phyloP scores from a whole-genome alignment of 2,113 vertebrate species.

The Archilochus colubris region DNA sequence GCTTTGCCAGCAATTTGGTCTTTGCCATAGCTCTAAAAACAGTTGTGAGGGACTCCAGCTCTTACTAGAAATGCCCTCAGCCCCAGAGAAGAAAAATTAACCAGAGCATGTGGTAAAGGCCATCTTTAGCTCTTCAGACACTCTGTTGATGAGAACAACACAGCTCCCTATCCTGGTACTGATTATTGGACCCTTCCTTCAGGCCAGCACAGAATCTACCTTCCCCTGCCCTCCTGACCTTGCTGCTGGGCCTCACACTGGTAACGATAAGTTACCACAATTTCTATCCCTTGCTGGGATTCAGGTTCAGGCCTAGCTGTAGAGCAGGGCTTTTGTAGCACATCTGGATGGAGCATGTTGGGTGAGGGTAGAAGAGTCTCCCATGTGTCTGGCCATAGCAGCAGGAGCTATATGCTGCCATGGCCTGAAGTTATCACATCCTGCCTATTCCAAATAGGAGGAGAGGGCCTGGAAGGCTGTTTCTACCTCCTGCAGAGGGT shows the following conservation, averaged over 20 bases:
- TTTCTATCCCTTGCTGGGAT: neutral
- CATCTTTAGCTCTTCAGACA: neutral
- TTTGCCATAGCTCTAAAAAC: neutral
- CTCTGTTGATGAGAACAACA: neutral
- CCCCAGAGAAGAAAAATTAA: neutral
- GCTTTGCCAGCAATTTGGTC: neutral
- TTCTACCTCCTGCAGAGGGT: neutral
- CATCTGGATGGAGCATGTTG: neutral
- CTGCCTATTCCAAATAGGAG: neutral
- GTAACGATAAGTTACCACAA: neutral
- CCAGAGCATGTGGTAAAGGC: neutral
- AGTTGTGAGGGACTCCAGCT: neutral
- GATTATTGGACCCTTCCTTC: neutral
- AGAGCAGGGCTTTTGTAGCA: neutral
- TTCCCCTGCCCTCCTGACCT: neutral
- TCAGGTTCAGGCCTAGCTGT: neutral
- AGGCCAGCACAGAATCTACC: neutral
- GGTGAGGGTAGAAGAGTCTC: neutral
- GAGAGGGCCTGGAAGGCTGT: neutral
- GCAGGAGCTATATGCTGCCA: fast-evolving
- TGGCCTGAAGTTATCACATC: neutral
- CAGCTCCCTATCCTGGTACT: neutral
- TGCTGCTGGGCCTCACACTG: fast-evolving
- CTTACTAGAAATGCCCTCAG: neutral
- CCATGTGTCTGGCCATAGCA: neutral